phyloP scores from a whole-genome alignment of 2,113 vertebrate species.

The Petrocephalus zakoni region DNA sequence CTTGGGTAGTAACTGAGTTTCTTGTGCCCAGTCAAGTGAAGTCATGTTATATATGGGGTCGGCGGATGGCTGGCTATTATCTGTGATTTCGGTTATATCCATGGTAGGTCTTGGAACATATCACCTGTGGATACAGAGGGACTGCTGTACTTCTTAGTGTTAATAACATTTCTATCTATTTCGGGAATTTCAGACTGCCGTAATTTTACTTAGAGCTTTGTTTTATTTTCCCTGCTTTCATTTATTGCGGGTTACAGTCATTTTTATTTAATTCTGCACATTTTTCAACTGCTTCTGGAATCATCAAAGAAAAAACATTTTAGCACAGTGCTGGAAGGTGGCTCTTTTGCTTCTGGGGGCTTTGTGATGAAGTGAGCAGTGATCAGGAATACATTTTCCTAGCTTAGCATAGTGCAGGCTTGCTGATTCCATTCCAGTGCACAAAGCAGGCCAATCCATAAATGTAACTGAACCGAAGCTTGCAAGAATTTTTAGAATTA shows the following conservation, averaged over 20 bases:
- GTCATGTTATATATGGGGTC: background rate
- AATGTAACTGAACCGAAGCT: background rate
- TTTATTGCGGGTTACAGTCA: background rate
- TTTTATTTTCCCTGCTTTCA: background rate
- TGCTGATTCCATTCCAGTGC: background rate
- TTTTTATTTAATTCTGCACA: background rate
- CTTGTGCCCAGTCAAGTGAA: background rate
- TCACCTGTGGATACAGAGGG: background rate
- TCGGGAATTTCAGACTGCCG: background rate
- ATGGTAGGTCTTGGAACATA: background rate
- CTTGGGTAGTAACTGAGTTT: background rate
- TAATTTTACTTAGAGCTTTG: background rate
- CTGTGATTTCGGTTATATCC: background rate
- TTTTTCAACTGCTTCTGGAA: background rate
- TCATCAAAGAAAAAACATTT: background rate
- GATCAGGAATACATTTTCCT: background rate
- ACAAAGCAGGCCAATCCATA: background rate
- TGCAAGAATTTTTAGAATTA: background rate
- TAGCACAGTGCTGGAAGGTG: background rate
- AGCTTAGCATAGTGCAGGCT: background rate
- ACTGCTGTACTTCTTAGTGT: background rate
- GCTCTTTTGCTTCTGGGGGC: background rate
- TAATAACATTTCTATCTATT: background rate
- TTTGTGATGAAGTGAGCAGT: background rate
- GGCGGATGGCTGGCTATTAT: background rate